Percentiles rank a stretch among this genome's conserved stretches.
phyloP scores from a whole-genome alignment of 2,888 invertebrate genomes.

The Pseudolycoriella hygida region DNA sequence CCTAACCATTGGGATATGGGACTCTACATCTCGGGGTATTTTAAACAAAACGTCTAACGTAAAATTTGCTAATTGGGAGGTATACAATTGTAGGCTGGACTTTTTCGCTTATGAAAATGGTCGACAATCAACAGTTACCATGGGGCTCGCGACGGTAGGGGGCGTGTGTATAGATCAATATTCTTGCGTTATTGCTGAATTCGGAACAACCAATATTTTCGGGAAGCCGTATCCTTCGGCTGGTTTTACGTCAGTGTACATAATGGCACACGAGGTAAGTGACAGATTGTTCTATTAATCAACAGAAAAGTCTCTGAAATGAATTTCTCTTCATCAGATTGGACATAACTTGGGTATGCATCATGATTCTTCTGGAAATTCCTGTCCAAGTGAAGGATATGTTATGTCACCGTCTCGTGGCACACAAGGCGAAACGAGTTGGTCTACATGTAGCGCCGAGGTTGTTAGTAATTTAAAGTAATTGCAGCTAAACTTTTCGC shows the following conservation, averaged over 20 bases:
- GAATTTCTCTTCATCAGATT: not conserved
- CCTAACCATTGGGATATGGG: constrained; percentile 69
- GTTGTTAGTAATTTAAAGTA: constrained; percentile 43
- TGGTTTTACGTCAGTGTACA: constrained; percentile 68
- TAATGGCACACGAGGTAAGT: constrained; percentile 69
- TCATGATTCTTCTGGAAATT: constrained; percentile 56
- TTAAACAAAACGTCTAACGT: constrained; percentile 7
- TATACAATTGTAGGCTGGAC: constrained; percentile 35
- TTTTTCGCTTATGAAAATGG: constrained; percentile 56
- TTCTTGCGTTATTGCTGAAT: constrained; percentile 61
- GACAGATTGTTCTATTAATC: constrained; percentile 43
- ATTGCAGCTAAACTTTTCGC: constrained; percentile 11
- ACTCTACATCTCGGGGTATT: constrained; percentile 51
- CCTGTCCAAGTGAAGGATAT: constrained; percentile 56
- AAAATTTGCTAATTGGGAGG: constrained; percentile 4
- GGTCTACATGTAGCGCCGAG: constrained; percentile 58
- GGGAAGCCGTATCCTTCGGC: constrained; percentile 68
- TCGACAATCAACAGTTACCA: constrained; percentile 50
- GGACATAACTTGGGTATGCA: constrained; percentile 54
- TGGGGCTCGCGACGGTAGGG: constrained; percentile 67
- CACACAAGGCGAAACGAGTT: constrained; percentile 56
- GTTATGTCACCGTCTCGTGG: constrained; percentile 71
- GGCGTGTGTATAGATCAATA: constrained; percentile 56
- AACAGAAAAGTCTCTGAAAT: too few species aligned
- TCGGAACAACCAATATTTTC: constrained; percentile 51